Conservation (phyloP, 2,888 invertebrate genomes). For the Mimas tiliae region DNA sequence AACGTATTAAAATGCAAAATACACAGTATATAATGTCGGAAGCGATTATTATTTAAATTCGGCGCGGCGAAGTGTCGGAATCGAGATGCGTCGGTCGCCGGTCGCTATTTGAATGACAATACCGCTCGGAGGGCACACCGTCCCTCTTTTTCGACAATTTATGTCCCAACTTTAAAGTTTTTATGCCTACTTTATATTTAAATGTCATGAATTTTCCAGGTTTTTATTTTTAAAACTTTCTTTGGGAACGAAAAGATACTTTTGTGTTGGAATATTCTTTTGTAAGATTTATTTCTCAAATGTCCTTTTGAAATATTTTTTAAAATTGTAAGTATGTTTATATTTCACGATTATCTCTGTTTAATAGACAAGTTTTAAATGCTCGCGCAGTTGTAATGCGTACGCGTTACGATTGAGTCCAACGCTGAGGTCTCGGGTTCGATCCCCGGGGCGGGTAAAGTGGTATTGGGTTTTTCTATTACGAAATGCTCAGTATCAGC, state of each 20-base stretch:
- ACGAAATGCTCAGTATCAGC: too few species aligned
- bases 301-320: too few species aligned
- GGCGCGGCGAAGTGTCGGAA: constrained; percentile 44
- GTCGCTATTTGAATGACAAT: constrained; percentile 74
- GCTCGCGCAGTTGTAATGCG: too few species aligned
- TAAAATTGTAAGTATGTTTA: too few species aligned
- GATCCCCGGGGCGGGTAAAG: too few species aligned
- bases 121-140: constrained; percentile 16
- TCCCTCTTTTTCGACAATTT: constrained; percentile 17
- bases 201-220: constrained; percentile 49
- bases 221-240: neutral
- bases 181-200: constrained; percentile 15
- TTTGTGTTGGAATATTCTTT: neutral
- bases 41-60: constrained; percentile 63
- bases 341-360: too few species aligned
- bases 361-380: too few species aligned
- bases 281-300: too few species aligned
- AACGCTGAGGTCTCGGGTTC: too few species aligned
- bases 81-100: constrained; percentile 51
- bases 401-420: too few species aligned
- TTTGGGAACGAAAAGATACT: neutral
- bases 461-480: too few species aligned
- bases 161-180: constrained; percentile 26
- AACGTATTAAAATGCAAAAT: neutral
- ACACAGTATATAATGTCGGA: constrained; percentile 12